Evolutionary conservation across 2,888 invertebrate genomes (phyloP).

Genomic region (Monopis laevigella): DNA sequence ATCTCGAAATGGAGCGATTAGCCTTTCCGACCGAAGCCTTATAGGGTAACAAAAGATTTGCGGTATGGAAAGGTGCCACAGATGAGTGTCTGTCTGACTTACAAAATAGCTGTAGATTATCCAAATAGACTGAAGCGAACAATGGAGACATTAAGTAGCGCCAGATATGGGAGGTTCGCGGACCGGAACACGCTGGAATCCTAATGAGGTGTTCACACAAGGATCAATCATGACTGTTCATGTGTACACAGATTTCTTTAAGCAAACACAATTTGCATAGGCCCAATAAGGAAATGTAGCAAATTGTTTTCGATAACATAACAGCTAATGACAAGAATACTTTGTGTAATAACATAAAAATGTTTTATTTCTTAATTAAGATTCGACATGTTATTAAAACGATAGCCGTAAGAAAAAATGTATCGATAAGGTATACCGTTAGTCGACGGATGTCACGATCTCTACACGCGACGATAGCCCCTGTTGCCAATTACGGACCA

Average conservation of each 20-base stretch:
- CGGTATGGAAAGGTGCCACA: background rate
- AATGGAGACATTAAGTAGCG: conserved; percentile 56
- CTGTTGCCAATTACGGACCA: conserved; percentile 55
- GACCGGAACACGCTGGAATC: conserved; percentile 44
- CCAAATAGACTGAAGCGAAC: conserved; percentile 38
- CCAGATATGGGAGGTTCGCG: conserved; percentile 54
- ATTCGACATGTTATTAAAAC: too few relatives aligned
- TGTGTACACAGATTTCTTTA: too few relatives aligned
- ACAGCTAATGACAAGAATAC: too few relatives aligned
- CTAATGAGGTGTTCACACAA: conserved; percentile 37
- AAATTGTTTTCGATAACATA: too few relatives aligned
- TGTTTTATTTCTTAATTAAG: too few relatives aligned
- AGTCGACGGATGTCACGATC: conserved; percentile 57
- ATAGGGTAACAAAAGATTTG: conserved; percentile 9
- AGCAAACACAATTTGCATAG: too few relatives aligned
- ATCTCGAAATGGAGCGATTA: conserved; percentile 29
- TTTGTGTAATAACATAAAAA: too few relatives aligned
- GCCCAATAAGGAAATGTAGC: too few relatives aligned
- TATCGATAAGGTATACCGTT: conserved; percentile 38
- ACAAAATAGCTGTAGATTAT: conserved; percentile 35
- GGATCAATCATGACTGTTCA: conserved; percentile 10
- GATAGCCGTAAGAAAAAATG: too few relatives aligned
- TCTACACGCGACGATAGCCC: conserved; percentile 51
- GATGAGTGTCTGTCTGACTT: conserved; percentile 7
- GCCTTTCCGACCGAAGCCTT: conserved; percentile 28